Evolutionary conservation across 2,797 vertebrate species (phyloP).

Genomic region (Trichosurus vulpecula): DNA sequence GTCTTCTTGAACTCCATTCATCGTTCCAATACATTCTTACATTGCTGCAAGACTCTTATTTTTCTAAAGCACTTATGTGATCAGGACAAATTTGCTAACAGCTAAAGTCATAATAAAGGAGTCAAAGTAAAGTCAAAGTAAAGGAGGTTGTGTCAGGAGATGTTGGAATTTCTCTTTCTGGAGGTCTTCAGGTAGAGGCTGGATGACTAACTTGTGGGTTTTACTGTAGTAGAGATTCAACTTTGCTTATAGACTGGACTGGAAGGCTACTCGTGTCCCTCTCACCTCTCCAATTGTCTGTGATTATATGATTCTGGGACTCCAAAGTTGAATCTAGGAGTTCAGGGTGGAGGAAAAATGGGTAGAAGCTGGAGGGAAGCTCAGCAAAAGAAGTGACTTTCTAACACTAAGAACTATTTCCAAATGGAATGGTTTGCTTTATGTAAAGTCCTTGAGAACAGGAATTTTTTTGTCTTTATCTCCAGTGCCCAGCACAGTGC

Average conservation of each 20-base stretch:
- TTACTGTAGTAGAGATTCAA: neutral
- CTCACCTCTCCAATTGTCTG: neutral
- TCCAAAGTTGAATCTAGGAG: neutral
- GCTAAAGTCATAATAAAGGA: neutral
- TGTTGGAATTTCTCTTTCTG: neutral
- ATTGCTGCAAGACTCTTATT: neutral
- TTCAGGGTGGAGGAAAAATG: neutral
- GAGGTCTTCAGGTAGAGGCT: neutral
- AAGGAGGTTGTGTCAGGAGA: neutral
- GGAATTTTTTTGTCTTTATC: neutral
- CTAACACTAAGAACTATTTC: neutral
- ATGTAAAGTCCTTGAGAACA: neutral
- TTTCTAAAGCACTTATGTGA: neutral
- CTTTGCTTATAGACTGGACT: neutral
- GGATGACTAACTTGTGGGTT: no score
- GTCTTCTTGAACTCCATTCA: neutral
- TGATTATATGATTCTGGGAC: neutral
- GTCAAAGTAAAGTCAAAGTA: no score
- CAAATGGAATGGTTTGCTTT: neutral
- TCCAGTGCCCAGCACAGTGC: neutral
- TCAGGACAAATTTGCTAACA: neutral
- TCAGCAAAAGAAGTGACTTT: neutral
- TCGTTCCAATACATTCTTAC: neutral
- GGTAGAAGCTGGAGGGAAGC: neutral
- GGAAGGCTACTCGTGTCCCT: neutral